Base-by-base conservation (phyloP, 2,797 vertebrate species). In the Anableps anableps region DNA sequence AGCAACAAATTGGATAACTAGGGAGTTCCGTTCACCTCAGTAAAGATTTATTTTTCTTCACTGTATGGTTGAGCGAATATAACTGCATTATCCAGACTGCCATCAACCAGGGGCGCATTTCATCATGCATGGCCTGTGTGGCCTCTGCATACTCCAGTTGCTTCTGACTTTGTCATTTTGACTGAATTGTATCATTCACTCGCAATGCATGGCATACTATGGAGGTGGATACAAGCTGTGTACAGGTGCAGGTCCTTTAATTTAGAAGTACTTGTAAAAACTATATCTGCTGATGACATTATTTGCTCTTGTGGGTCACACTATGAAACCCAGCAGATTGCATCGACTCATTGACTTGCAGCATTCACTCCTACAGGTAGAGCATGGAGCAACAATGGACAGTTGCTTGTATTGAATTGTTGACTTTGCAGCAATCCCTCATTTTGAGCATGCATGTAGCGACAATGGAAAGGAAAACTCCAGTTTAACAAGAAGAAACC, bases 1-100 rank as follows among this genome's bases (percentile, higher is more conserved):
- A 82, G 75, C 86, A 84, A 85, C 82, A 91, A 89, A 92, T 91
- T 79, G 76, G 84, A 86, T 88, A 86, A 90, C 76, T 38, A 72
- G 78, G 29, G 66, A 86, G 85, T 83, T 86, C 31, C 0, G 34
- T 74, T 83, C 68, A 75, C 70, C 79, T 75, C 75, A 26, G 50
- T 71, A 60, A 23, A 38, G 75, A 55, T 55, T 48, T 29, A 48
- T 41, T 36, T 36, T 26, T 51, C 1, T 43, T 68, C 74, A 29
- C 76, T 45, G 1, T 48, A 74, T 75, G 81, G 75, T 78, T 85
- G 7, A 53, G 73, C 41, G 23, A 62, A 72, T 73, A 87, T 88
- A 77, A 84, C 74, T 55, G 60, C 7, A 4, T 84, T 77, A 83
- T 84, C 79, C 80, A 10, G 48, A 87, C 72, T 81, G 77, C 43